Percentiles rank a stretch among this genome's conserved stretches.
phyloP scores from a whole-genome alignment of 1,140 invertebrate species.

The Drosophila sp. region DNA sequence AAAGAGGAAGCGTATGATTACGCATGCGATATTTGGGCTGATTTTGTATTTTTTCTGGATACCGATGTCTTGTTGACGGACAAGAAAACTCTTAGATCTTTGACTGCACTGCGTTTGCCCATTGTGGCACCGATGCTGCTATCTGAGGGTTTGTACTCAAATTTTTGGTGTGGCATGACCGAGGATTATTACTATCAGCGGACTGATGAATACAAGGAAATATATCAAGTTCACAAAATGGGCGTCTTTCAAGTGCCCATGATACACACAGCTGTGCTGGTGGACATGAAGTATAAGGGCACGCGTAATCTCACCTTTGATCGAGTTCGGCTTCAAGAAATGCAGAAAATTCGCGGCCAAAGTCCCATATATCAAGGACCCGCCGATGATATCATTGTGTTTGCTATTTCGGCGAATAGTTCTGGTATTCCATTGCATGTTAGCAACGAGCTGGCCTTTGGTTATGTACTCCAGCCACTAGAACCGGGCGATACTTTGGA shows the following conservation, averaged over 20 bases:
- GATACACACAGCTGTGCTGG: conserved; percentile 94
- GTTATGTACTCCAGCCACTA: conserved; percentile 92
- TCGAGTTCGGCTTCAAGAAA: conserved; percentile 85
- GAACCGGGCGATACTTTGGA: conserved; percentile 87
- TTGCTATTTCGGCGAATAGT: conserved; percentile 92
- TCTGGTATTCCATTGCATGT: conserved; percentile 89
- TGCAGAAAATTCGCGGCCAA: conserved; percentile 47
- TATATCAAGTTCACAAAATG: conserved; percentile 88
- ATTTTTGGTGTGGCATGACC: conserved; percentile 97
- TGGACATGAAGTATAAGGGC: conserved; percentile 87
- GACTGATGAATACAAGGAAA: conserved; percentile 93
- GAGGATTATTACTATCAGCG: conserved; percentile 94
- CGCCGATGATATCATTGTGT: conserved; percentile 96
- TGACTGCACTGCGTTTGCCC: conserved; percentile 87
- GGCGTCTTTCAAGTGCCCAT: conserved; percentile 95
- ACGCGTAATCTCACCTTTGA: conserved; percentile 91
- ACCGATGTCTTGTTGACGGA: conserved; percentile 94
- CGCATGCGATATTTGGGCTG: conserved; percentile 91
- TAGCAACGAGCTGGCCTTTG: conserved; percentile 92
- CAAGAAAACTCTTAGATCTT: conserved; percentile 86
- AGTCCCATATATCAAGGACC: conserved; percentile 87
- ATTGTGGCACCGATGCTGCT: conserved; percentile 93
- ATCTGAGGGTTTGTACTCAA: conserved; percentile 95
- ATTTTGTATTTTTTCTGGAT: conserved; percentile 94
- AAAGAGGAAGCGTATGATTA: conserved; percentile 91